phyloP scores from a whole-genome alignment of 2,113 vertebrate species.

The Silurus meridionalis region DNA sequence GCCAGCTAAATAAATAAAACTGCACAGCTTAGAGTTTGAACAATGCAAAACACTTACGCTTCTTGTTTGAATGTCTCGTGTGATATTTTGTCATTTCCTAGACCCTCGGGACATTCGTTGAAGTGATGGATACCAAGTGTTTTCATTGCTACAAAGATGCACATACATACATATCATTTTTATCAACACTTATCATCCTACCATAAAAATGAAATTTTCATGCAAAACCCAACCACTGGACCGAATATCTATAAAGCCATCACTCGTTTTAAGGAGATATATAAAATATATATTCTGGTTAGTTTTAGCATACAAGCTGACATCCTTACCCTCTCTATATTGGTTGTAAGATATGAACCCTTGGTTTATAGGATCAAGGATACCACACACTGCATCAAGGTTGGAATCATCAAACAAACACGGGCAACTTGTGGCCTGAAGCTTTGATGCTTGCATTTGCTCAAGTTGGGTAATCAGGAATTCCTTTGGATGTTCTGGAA shows the following conservation, averaged over 20 bases:
- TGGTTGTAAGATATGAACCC: conserved; percentile 65
- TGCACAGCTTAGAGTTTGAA: background rate
- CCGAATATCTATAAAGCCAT: background rate
- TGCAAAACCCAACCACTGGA: background rate
- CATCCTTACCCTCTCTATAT: conserved; percentile 70
- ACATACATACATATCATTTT: background rate
- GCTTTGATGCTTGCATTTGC: conserved; percentile 57
- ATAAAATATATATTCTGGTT: background rate
- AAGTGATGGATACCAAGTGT: conserved; percentile 69
- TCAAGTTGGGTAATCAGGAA: conserved; percentile 71
- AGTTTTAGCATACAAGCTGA: background rate
- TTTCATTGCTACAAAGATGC: conserved; percentile 62
- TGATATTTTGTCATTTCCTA: conserved; percentile 67
- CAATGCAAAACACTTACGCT: conserved; percentile 64
- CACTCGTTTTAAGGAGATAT: background rate
- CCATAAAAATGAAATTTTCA: no score
- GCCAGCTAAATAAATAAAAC: background rate
- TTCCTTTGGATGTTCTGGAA: conserved; percentile 66
- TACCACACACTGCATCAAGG: conserved; percentile 65
- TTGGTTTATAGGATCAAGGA: conserved; percentile 67
- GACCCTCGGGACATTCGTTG: conserved; percentile 65
- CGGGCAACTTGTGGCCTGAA: conserved; percentile 41
- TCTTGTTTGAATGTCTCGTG: conserved; percentile 67
- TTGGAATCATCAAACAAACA: conserved; percentile 65
- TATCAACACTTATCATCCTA: background rate